Percentiles rank a stretch among this genome's conserved stretches.
Conservation (phyloP, 2,113 vertebrate species). For the Emydocephalus ijimae region DNA sequence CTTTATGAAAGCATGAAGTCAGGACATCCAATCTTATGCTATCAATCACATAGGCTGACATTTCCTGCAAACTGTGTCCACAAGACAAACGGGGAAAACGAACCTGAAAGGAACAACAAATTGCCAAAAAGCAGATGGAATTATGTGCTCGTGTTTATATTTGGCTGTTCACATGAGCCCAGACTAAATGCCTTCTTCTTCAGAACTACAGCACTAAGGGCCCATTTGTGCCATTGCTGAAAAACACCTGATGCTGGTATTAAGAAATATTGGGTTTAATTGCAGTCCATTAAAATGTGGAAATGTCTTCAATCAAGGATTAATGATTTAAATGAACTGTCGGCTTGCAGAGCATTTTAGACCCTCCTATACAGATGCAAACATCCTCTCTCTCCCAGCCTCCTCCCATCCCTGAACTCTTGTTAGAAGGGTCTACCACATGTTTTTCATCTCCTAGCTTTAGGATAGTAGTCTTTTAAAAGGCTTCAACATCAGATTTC, state of each 20-base stretch:
- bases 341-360: slow-evolving; percentile 66
- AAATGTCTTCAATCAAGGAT: slow-evolving; percentile 68
- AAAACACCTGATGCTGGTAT: slow-evolving; percentile 80
- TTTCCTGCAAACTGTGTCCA: slow-evolving; percentile 84
- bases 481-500: slow-evolving; percentile 57
- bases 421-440: slow-evolving; percentile 67
- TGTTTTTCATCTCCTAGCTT: slow-evolving; percentile 73
- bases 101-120: slow-evolving; percentile 76
- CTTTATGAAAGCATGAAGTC: slow-evolving; percentile 87
- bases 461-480: slow-evolving; percentile 72
- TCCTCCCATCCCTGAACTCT: slow-evolving; percentile 56
- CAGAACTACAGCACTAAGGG: slow-evolving; percentile 70
- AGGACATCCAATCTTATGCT: slow-evolving; percentile 77
- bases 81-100: slow-evolving; percentile 73
- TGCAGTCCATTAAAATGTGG: slow-evolving; percentile 74
- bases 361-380: slow-evolving; percentile 66
- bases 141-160: slow-evolving; percentile 85
- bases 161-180: slow-evolving; percentile 70
- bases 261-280: slow-evolving; percentile 77
- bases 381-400: slow-evolving; percentile 58
- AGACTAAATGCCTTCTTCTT: slow-evolving; percentile 76
- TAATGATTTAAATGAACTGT: slow-evolving; percentile 75
- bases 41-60: slow-evolving; percentile 79
- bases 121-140: slow-evolving; percentile 76
- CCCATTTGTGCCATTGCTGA: slow-evolving; percentile 72